Evolutionary conservation across 2,113 vertebrate species (phyloP).

Genomic region (Cettia cetti): DNA sequence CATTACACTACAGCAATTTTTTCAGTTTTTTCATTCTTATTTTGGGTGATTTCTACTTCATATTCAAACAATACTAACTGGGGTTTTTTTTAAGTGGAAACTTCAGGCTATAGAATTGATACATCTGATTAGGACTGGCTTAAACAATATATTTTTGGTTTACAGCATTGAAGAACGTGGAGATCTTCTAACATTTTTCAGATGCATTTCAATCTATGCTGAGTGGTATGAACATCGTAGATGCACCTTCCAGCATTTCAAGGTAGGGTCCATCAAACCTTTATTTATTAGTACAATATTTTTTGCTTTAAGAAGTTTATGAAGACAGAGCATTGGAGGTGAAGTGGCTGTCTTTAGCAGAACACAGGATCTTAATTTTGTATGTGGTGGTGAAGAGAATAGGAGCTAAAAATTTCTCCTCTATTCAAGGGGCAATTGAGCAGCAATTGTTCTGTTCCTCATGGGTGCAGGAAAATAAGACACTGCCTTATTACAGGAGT

Average conservation of each 20-base stretch:
- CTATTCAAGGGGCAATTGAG: neutral
- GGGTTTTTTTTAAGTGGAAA: neutral
- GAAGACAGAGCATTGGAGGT: neutral
- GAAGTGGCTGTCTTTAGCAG: neutral
- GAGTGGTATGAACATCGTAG: constrained; percentile 79
- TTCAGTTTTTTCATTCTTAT: neutral
- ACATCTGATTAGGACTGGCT: neutral
- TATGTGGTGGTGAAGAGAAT: neutral
- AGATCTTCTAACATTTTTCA: constrained; percentile 82
- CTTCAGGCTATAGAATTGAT: neutral
- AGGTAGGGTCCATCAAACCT: constrained; percentile 71
- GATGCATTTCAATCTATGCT: constrained; percentile 79
- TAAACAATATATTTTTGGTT: neutral
- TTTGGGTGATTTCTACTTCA: neutral
- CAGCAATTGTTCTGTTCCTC: neutral
- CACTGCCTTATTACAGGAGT: neutral
- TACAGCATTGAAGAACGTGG: constrained; percentile 79
- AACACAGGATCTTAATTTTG: neutral
- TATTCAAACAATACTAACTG: neutral
- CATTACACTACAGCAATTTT: neutral
- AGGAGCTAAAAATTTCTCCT: neutral
- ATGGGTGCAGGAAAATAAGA: neutral
- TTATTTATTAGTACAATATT: neutral
- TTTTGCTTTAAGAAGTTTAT: neutral
- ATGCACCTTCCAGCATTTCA: constrained; percentile 83